Conservation (phyloP, 2,888 invertebrate genomes). For the Hydraecia micacea region DNA sequence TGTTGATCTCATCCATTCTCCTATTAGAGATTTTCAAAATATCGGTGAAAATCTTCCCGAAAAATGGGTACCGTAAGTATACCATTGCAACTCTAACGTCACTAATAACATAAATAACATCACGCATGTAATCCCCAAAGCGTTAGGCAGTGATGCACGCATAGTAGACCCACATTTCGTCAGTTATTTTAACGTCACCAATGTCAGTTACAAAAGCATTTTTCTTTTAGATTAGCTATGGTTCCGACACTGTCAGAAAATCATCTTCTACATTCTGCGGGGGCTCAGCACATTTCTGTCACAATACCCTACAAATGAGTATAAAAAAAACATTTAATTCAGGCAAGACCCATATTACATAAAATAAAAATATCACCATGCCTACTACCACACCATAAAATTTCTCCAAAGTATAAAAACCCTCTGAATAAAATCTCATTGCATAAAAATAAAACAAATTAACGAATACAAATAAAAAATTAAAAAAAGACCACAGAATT, state of each 20-base stretch:
- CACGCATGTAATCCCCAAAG: too few relatives aligned
- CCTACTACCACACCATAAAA: too few relatives aligned
- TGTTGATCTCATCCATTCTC: background rate
- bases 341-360: too few relatives aligned
- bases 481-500: too few relatives aligned
- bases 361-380: too few relatives aligned
- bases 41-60: background rate
- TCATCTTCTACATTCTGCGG: background rate
- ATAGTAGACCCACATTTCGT: too few relatives aligned
- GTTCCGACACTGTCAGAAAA: constrained; percentile 4
- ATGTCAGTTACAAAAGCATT: background rate
- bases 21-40: background rate
- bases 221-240: background rate
- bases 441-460: too few relatives aligned
- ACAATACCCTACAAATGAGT: constrained; percentile 13
- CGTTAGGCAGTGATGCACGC: too few relatives aligned
- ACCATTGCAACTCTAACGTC: background rate
- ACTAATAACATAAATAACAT: background rate
- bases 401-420: too few relatives aligned
- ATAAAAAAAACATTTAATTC: too few relatives aligned
- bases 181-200: background rate
- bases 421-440: too few relatives aligned
- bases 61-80: background rate
- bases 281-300: constrained; percentile 4
- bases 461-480: too few relatives aligned